Base-by-base conservation (phyloP, 2,797 vertebrate genomes). In the Lateolabrax maculatus region DNA sequence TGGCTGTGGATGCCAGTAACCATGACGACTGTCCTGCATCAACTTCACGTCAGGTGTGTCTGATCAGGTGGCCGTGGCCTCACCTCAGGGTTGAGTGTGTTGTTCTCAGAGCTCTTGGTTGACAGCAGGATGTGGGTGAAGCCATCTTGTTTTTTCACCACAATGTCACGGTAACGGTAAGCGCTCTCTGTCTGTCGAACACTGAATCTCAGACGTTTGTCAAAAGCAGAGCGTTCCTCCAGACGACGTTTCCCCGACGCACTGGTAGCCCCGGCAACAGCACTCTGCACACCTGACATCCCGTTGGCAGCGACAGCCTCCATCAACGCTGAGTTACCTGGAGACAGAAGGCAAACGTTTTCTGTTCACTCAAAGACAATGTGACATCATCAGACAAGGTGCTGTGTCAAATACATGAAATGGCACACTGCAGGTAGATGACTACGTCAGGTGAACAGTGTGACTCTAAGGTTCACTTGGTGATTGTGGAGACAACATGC, bases 61-160 rank as follows among this genome's bases (percentile, higher is more conserved):
- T 21, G 58, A 2, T 16, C 19, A 39, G 6, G 21, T 27, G 56
- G 64, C 49, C 2, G 34, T 70, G 46, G 55, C 9, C 76, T 96
- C 81, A 99, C 98, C 95, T 99, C 97, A 11, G 98, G 98, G 78
- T 99, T 99, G 34, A 99, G 95, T 0, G 97, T 96, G 93, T 99
- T 99, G 95, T 99, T 97, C 89, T 99, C 97, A 0, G 98, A 98
- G 34, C 97, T 98, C 80, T 98, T 98, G 69, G 97, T 99, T n/a
- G 98, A 98, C 15, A 99, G 95, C 92, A 99, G 93, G 86, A 99
- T 97, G 90, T 99, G 98, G 1, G 97, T 99, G 94, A 99, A 99
- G 77, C 98, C 97, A 10, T 99, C 98, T 55, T 99, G 98, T 61
- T 99, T 99, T 90, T 97, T 97, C 83, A 99, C 98, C 72, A 99